Percentiles rank a stretch among this genome's conserved stretches.
Conservation (phyloP, 2,888 invertebrate genomes). For the Venusia cambrica region DNA sequence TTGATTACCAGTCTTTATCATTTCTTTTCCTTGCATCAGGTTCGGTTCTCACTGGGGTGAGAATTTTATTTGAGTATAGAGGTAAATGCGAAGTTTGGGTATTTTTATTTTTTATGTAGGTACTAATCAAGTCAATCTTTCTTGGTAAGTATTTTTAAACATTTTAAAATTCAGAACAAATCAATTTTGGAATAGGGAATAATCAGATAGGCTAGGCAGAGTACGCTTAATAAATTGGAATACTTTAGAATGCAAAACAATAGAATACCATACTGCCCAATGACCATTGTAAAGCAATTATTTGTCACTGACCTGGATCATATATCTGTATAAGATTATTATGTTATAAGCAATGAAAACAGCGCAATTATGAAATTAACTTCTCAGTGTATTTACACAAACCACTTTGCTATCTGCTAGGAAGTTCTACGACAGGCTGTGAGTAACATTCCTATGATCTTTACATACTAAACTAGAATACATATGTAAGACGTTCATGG, state of each 20-base stretch:
- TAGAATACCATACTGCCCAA: background rate
- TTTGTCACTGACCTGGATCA: slow-evolving; percentile 13
- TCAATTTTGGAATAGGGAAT: too few relatives aligned
- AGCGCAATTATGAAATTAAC: slow-evolving; percentile 26
- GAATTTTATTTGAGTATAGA: too few relatives aligned
- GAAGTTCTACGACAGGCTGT: slow-evolving; percentile 17
- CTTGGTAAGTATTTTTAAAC: slow-evolving; percentile 1
- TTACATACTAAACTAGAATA: slow-evolving; percentile 2
- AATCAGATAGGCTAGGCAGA: too few relatives aligned
- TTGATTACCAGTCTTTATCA: too few relatives aligned
- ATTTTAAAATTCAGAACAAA: background rate
- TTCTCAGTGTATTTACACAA: slow-evolving; percentile 25
- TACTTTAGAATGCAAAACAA: too few relatives aligned
- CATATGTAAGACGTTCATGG: too few relatives aligned
- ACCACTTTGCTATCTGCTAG: slow-evolving; percentile 21
- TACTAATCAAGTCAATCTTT: too few relatives aligned
- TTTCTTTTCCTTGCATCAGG: too few relatives aligned
- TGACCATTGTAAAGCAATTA: slow-evolving; percentile 1
- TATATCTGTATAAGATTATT: background rate
- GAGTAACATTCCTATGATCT: slow-evolving; percentile 23
- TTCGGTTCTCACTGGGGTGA: too few relatives aligned
- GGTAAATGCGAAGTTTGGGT: too few relatives aligned
- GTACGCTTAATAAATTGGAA: too few relatives aligned
- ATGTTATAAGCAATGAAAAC: slow-evolving; percentile 10
- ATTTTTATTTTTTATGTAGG: too few relatives aligned